A percentile compares a stretch with the other conserved stretches of the same genome.
Evolutionary conservation across 37 sponge, comb jelly and placozoan species (phyloP).

Genomic region (Bolinopsis microptera): DNA sequence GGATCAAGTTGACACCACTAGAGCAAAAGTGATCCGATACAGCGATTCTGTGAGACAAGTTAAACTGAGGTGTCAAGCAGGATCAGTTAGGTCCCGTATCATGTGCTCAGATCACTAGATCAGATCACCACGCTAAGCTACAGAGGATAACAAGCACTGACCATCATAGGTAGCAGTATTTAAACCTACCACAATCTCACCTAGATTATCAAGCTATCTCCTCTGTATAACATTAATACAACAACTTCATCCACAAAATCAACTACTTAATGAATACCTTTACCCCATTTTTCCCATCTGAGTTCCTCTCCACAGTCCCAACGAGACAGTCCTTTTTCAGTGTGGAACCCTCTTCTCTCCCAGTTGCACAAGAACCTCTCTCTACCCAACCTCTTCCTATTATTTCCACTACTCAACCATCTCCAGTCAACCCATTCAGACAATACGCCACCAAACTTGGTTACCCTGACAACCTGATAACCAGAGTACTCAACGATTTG

Average conservation of each 20-base stretch:
- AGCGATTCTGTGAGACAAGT: too few relatives aligned
- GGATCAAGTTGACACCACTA: too few relatives aligned
- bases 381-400: neutral
- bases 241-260: too few relatives aligned
- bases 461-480: conserved; percentile 22
- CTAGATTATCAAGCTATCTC: too few relatives aligned
- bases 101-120: neutral
- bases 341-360: neutral
- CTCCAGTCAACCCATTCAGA: neutral
- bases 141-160: neutral
- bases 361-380: neutral
- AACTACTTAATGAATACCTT: neutral
- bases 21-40: too few relatives aligned
- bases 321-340: neutral
- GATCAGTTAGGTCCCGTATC: neutral
- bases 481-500: neutral
- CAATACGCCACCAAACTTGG: conserved; percentile 27
- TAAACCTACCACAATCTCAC: too few relatives aligned
- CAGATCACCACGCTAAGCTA: neutral
- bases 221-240: too few relatives aligned
- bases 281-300: neutral
- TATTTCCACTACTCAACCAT: neutral
- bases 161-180: too few relatives aligned
- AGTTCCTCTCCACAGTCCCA: neutral
- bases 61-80: too few relatives aligned